These are phyloP conservation scores for Salpingus planirostris DNA, from an alignment of 2,888 invertebrate species.

Conservation along the genomic window DNA sequence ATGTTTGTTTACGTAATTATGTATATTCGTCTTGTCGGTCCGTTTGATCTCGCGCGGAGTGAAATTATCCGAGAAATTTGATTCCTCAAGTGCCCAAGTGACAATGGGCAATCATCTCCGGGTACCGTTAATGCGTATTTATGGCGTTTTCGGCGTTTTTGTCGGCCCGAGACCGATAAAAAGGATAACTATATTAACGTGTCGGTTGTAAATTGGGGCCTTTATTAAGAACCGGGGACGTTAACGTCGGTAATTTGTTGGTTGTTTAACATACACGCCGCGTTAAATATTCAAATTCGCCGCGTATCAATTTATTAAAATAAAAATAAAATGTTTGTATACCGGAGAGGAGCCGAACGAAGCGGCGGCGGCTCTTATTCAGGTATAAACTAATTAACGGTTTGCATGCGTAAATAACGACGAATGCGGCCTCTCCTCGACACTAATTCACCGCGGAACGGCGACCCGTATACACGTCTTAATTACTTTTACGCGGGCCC, in stretches of 20 bases:
- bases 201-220: constrained; percentile 28
- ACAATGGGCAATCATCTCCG: too few relatives aligned
- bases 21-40: too few relatives aligned
- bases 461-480: constrained; percentile 27
- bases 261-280: constrained; percentile 30
- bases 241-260: constrained; percentile 28
- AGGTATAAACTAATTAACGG: constrained; percentile 27
- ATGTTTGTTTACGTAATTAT: too few relatives aligned
- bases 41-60: too few relatives aligned
- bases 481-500: constrained; percentile 32
- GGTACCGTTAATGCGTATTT: too few relatives aligned
- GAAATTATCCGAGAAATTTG: too few relatives aligned
- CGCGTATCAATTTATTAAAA: constrained; percentile 29
- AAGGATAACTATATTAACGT: constrained; percentile 29
- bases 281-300: constrained; percentile 30
- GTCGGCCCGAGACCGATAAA: too few relatives aligned
- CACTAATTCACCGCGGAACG: constrained; percentile 27
- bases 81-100: too few relatives aligned
- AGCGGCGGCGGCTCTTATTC: constrained; percentile 5
- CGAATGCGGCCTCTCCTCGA: too few relatives aligned
- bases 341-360: constrained; percentile 16
- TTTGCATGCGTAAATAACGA: constrained; percentile 29
- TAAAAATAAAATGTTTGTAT: constrained; percentile 29
- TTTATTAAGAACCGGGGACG: constrained; percentile 26
- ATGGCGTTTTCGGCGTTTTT: too few relatives aligned